Conservation (phyloP, 2,888 invertebrate genomes). For the Ellobium chinense region DNA sequence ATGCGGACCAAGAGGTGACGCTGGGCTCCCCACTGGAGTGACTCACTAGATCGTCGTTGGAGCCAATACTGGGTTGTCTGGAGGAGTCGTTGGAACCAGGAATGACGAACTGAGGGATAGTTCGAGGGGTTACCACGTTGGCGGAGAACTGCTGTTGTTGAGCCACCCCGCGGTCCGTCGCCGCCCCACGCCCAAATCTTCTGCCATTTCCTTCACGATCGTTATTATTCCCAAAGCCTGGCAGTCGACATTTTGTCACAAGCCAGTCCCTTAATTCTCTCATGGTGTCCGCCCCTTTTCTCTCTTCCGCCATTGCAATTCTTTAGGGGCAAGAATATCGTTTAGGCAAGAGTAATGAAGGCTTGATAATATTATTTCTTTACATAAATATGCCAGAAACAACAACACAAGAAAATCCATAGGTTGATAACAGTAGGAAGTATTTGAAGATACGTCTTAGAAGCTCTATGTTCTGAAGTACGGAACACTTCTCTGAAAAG, state of each 20-base stretch:
- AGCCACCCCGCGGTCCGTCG: neutral
- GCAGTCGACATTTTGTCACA: constrained; percentile 63
- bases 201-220: constrained; percentile 1
- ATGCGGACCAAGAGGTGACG: constrained; percentile 55
- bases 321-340: neutral
- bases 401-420: neutral
- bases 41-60: constrained; percentile 58
- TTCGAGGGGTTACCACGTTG: constrained; percentile 67
- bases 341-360: neutral
- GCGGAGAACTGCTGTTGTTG: constrained; percentile 35
- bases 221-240: constrained; percentile 26
- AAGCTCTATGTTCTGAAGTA: too few species aligned
- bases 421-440: too few species aligned
- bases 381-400: neutral
- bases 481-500: too few species aligned
- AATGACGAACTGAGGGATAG: constrained; percentile 73
- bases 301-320: constrained; percentile 31
- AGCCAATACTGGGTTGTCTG: constrained; percentile 59
- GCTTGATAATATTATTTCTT: neutral
- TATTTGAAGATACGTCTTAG: too few species aligned
- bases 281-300: constrained; percentile 61
- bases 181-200: neutral
- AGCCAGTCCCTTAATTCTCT: constrained; percentile 70
- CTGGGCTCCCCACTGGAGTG: constrained; percentile 61
- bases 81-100: constrained; percentile 69